Conservation (phyloP, 2,113 vertebrate species). For the Clarias magur region DNA sequence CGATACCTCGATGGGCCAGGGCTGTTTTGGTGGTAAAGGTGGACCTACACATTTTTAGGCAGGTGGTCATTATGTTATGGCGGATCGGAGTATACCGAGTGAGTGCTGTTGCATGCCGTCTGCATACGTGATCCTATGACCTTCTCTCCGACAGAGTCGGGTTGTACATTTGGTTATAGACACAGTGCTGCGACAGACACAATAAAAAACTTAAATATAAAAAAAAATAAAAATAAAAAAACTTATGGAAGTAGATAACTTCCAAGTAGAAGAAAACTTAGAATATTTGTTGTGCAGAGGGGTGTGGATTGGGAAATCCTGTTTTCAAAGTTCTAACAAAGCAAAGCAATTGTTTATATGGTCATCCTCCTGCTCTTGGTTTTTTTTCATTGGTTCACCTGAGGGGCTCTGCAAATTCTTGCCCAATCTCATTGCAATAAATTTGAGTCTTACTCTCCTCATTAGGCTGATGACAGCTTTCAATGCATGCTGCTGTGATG, state of each 20-base stretch:
- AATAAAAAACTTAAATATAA: neutral
- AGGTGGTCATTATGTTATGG: too few relatives aligned
- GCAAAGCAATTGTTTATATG: conserved; percentile 1
- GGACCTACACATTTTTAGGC: too few relatives aligned
- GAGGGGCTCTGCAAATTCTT: conserved; percentile 19
- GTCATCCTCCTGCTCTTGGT: neutral
- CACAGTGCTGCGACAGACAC: neutral
- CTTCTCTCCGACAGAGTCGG: neutral
- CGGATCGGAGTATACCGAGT: neutral
- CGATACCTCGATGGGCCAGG: too few relatives aligned
- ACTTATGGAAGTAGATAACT: neutral
- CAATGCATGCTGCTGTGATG: conserved; percentile 46
- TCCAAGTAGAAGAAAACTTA: neutral
- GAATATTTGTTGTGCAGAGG: neutral
- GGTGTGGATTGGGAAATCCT: neutral
- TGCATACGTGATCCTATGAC: neutral
- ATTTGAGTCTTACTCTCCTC: conserved; percentile 59
- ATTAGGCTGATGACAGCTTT: conserved; percentile 48
- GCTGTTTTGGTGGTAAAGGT: too few relatives aligned
- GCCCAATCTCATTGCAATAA: conserved; percentile 35
- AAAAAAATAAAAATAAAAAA: neutral
- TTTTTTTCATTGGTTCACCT: conserved; percentile 21
- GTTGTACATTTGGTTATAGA: neutral
- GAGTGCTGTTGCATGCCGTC: neutral
- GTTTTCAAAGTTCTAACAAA: neutral